Percentiles rank a stretch among this genome's conserved stretches.
These are phyloP conservation scores for Meloidogyne floridensis DNA, from an alignment of 1,140 invertebrate genomes.

Conservation along the genomic window DNA sequence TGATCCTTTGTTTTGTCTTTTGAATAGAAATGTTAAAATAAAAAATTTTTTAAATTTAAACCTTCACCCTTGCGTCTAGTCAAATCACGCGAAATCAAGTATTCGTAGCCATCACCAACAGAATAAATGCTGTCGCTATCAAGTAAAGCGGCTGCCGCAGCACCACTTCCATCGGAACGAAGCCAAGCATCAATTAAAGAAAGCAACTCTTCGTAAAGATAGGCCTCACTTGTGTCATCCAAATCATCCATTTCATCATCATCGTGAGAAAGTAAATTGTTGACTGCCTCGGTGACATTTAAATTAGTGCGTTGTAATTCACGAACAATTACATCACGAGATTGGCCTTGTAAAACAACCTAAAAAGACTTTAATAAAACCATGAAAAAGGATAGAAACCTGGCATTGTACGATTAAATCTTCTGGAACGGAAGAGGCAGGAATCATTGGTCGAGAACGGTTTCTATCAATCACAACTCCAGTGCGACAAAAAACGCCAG, in stretches of 20 bases:
- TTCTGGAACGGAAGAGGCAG: slow-evolving; percentile 37
- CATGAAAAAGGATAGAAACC: background rate
- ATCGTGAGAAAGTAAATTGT: slow-evolving; percentile 87
- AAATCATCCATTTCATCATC: slow-evolving; percentile 78
- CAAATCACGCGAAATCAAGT: slow-evolving; percentile 87
- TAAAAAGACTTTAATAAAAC: background rate
- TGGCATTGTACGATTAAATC: slow-evolving; percentile 68
- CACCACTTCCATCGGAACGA: slow-evolving; percentile 74
- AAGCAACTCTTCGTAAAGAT: slow-evolving; percentile 82
- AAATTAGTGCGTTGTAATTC: slow-evolving; percentile 81
- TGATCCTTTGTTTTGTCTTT: too few species aligned
- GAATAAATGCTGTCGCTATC: slow-evolving; percentile 95
- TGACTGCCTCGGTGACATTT: slow-evolving; percentile 90
- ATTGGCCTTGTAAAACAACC: slow-evolving; percentile 89
- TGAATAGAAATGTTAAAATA: too few species aligned
- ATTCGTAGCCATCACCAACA: slow-evolving; percentile 92
- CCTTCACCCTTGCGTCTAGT: slow-evolving; percentile 72
- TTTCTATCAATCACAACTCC: too few species aligned
- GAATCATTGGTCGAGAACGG: too few species aligned
- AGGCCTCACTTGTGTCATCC: slow-evolving; percentile 51
- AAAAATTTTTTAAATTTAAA: background rate
- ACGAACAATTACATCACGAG: slow-evolving; percentile 91
- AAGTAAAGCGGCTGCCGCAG: slow-evolving; percentile 76
- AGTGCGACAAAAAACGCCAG: too few species aligned
- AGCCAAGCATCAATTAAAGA: slow-evolving; percentile 83